Base-by-base conservation (phyloP, 2,888 invertebrate genomes). In the Agriotes lineatus region DNA sequence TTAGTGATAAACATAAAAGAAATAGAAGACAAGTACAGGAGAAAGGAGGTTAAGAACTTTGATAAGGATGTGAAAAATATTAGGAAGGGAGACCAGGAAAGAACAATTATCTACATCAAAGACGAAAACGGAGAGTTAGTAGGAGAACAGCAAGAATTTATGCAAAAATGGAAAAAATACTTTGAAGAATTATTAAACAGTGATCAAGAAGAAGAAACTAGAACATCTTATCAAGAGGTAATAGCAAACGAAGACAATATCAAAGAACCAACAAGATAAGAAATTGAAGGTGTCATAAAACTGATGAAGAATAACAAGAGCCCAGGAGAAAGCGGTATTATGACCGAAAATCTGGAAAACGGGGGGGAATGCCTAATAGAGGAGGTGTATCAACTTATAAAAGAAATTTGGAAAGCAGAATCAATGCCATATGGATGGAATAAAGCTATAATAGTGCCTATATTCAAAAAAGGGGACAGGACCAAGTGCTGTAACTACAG, bases 1-100 rank as follows among this genome's bases (percentile, higher is more conserved):
- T n/a, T 37, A 37, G 37, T n/a, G 37, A 37, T 10, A n/a, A 37
- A n/a, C 37, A 37, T 37, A 37, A 37, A 37, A 37, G 37, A 37
- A 37, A 37, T 37, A 37, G 37, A 37, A 37, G 25, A 25, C 7
- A 25, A 25, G 25, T 25, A 25, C 25, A 25, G 25, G 25, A 3
- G 25, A 25, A 25, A n/a, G 37, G 37, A 37, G 37, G 12, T 37
- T n/a, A n/a, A 37, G 37, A 37, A 37, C n/a, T 37, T 3, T 37
- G 5, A 37, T n/a, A 37, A 37, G 37, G 12, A 37, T n/a, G 37
- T 37, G 37, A 37, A n/a, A 37, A 37, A 37, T 37, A 37, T 37
- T 37, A 37, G 37, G n/a, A 37, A 37, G n/a, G 12, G 37, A 37
- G n/a, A n/a, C 37, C 37, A 37, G 10, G 10, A 37, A 37, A 37